These are phyloP conservation scores for Myopa tessellatipennis DNA, from an alignment of 2,888 invertebrate genomes.

Conservation along the genomic window DNA sequence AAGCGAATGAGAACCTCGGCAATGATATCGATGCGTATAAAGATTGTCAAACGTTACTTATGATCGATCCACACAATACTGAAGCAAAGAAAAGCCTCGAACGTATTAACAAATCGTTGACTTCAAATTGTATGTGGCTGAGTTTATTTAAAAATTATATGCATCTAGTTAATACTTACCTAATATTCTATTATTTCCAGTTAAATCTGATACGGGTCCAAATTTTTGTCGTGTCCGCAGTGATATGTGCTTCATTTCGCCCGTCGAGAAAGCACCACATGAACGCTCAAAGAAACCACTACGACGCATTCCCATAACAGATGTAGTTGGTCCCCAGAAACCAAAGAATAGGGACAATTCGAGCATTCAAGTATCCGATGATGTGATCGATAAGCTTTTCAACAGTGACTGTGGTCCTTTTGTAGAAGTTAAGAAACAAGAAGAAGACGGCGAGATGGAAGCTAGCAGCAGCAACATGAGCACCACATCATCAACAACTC, in stretches of 20 bases:
- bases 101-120: constrained; percentile 61
- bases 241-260: constrained; percentile 58
- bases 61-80: constrained; percentile 82
- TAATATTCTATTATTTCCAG: constrained; percentile 32
- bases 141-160: not conserved
- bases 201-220: constrained; percentile 52
- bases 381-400: constrained; percentile 66
- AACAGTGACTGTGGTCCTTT: constrained; percentile 64
- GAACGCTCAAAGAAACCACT: constrained; percentile 62
- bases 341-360: constrained; percentile 54
- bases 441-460: not conserved
- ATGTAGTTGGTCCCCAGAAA: constrained; percentile 59
- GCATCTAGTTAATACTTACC: not conserved
- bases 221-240: constrained; percentile 54
- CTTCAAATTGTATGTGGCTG: constrained; percentile 54
- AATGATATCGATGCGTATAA: constrained; percentile 77
- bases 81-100: constrained; percentile 71
- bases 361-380: constrained; percentile 63
- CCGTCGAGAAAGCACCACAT: constrained; percentile 61
- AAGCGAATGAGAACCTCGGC: constrained; percentile 78
- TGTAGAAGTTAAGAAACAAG: constrained; percentile 58
- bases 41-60: constrained; percentile 78
- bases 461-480: too few relatives aligned
- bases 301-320: constrained; percentile 58
- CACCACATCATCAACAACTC: not conserved